Evolutionary conservation across 2,113 vertebrate genomes (phyloP).

Genomic region (Lota lota): DNA sequence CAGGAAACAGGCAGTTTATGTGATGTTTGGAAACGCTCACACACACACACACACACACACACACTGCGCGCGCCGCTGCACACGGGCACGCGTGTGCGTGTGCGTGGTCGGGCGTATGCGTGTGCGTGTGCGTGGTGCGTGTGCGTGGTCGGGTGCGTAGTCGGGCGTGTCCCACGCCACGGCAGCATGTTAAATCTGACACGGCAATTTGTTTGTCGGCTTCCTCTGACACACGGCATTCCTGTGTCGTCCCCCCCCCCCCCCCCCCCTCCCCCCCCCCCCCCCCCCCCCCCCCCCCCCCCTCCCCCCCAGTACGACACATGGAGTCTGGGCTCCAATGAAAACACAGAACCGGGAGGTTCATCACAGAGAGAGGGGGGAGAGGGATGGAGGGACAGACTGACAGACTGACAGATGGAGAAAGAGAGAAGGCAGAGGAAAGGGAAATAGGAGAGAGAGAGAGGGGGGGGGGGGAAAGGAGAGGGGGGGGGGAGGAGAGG

Average conservation of each 20-base stretch:
- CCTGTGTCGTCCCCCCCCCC: background rate
- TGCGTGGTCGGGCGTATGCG: background rate
- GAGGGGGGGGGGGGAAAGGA: background rate
- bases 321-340: background rate
- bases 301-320: too few species aligned
- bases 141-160: background rate
- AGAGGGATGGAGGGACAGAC: background rate
- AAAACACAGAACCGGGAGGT: background rate
- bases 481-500: background rate
- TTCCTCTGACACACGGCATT: conserved; percentile 16
- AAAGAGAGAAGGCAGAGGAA: background rate
- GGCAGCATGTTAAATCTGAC: conserved; percentile 60
- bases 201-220: conserved; percentile 45
- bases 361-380: background rate
- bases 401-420: background rate
- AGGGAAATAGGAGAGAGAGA: background rate
- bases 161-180: conserved; percentile 3
- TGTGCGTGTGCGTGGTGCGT: background rate
- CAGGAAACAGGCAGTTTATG: too few species aligned
- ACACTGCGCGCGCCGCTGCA: too few species aligned
- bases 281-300: too few species aligned
- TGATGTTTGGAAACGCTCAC: too few species aligned
- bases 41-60: too few species aligned
- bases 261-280: too few species aligned
- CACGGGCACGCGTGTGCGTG: background rate